Evolutionary conservation across 1,140 invertebrate species (phyloP).

Genomic region (Penaeus vannamei): DNA sequence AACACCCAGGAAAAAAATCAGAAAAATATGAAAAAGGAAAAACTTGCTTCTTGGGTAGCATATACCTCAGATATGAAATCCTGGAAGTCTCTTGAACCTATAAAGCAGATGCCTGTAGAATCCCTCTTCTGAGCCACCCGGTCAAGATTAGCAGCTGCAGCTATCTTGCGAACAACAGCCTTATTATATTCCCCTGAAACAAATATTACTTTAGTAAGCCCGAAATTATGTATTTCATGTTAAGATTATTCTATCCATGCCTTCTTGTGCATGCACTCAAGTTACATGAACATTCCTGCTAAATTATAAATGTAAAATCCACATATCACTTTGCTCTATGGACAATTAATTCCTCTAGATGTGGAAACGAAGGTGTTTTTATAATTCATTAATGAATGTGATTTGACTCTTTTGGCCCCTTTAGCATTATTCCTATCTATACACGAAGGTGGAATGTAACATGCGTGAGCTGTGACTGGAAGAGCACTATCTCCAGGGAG

Average conservation of each 20-base stretch:
- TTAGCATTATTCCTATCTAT: no score
- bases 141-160: constrained; percentile 80
- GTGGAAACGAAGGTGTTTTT: no score
- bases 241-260: not conserved
- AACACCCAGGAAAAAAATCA: constrained; percentile 9
- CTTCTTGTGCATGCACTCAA: no score
- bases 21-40: constrained; percentile 80
- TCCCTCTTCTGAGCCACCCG: constrained; percentile 88
- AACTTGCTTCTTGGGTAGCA: constrained; percentile 75
- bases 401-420: no score
- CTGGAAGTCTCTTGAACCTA: constrained; percentile 80
- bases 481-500: no score
- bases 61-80: constrained; percentile 78
- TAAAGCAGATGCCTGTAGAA: constrained; percentile 97
- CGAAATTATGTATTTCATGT: not conserved
- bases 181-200: constrained; percentile 71
- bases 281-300: not conserved
- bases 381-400: no score
- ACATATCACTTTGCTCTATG: no score
- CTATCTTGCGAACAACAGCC: constrained; percentile 85
- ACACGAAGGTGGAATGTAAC: no score
- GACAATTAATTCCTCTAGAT: no score
- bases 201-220: not conserved
- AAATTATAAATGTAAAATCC: no score
- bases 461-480: no score